Percentiles rank a stretch among this genome's conserved stretches.
phyloP scores from a whole-genome alignment of 2,113 vertebrate species.

The Misgurnus mizolepis region DNA sequence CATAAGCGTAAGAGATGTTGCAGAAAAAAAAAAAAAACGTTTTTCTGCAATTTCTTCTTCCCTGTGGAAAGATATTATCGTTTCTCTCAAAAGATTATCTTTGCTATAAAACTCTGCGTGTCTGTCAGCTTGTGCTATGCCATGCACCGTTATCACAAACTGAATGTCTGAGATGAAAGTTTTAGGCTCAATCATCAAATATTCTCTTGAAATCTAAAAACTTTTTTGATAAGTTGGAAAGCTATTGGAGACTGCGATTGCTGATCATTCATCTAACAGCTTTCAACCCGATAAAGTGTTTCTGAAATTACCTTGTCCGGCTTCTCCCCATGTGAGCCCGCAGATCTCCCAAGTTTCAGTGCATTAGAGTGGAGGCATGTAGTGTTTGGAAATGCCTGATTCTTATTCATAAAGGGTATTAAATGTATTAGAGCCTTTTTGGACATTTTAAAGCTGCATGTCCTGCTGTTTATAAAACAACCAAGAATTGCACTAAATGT shows the following conservation, averaged over 20 bases:
- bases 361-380: not conserved
- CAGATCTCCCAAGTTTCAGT: not conserved
- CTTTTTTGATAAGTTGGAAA: constrained; percentile 3
- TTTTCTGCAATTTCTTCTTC: constrained; percentile 10
- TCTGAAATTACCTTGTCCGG: constrained; percentile 16
- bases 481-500: constrained; percentile 66
- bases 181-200: constrained; percentile 28
- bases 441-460: constrained; percentile 48
- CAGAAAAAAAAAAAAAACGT: not conserved
- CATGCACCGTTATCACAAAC: not conserved
- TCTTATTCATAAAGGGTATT: constrained; percentile 1
- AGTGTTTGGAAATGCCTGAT: not conserved
- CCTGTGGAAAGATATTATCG: not conserved
- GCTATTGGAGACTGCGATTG: not conserved
- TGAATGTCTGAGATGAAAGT: not conserved
- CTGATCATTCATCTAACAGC: not conserved
- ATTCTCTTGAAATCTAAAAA: not conserved
- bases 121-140: not conserved
- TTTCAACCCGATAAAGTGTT: constrained; percentile 6
- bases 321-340: not conserved
- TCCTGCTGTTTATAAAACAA: constrained; percentile 50
- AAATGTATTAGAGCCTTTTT: not conserved
- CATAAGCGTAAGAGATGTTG: not conserved
- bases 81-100: constrained; percentile 11
- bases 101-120: not conserved